phyloP scores from a whole-genome alignment of 2,113 vertebrate genomes.

The Neomonachus schauinslandi region DNA sequence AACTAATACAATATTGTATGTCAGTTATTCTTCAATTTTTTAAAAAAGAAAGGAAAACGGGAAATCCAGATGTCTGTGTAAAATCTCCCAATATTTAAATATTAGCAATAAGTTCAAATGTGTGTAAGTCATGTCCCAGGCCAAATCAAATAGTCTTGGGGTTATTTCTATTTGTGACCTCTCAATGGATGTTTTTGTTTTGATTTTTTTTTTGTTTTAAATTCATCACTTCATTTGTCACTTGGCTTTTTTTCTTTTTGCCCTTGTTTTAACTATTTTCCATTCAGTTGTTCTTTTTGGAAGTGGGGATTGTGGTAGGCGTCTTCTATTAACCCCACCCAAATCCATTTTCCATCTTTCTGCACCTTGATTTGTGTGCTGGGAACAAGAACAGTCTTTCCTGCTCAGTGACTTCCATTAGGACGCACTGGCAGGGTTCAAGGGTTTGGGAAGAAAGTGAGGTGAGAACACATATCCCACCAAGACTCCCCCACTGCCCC shows the following conservation, averaged over 20 bases:
- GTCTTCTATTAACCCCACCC: background rate
- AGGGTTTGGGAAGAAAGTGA: background rate
- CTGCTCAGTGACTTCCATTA: background rate
- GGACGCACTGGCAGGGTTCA: background rate
- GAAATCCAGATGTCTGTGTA: conserved; percentile 19
- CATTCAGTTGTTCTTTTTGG: background rate
- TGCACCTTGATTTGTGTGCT: background rate
- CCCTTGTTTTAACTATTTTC: background rate
- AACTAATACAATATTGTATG: background rate
- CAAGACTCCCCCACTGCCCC: no score
- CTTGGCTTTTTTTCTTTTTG: background rate
- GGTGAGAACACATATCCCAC: accelerated
- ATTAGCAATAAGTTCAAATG: background rate
- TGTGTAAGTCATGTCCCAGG: background rate
- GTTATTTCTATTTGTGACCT: background rate
- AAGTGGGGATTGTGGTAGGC: background rate
- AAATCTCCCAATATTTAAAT: background rate
- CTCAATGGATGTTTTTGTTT: background rate
- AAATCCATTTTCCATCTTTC: background rate
- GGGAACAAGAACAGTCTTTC: accelerated
- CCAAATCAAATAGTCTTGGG: background rate
- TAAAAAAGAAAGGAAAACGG: background rate
- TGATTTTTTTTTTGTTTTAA: background rate
- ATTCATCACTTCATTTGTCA: background rate
- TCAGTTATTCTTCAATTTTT: background rate